Conservation (phyloP, 1,140 invertebrate species). For the Pseudoatta argentina region DNA sequence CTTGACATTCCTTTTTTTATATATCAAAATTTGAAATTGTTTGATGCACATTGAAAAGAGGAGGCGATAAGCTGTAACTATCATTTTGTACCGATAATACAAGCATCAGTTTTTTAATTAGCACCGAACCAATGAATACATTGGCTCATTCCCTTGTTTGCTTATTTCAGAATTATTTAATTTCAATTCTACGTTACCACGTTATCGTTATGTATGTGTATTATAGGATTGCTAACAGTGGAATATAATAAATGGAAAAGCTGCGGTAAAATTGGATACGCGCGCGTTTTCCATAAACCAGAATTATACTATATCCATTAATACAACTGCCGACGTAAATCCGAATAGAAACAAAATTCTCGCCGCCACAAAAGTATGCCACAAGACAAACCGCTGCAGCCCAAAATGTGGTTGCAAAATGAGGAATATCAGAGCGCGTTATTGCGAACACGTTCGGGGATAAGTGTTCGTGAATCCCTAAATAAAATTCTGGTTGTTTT, state of each 20-base stretch:
- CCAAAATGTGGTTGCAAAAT: not conserved
- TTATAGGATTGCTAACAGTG: not conserved
- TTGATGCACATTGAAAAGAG: not conserved
- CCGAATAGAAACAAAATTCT: not conserved
- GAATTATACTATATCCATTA: not conserved
- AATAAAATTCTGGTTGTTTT: not conserved
- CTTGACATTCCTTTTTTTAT: not conserved
- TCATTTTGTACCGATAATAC: not conserved
- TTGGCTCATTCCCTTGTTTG: not conserved
- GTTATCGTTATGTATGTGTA: not conserved
- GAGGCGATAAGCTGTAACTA: not conserved
- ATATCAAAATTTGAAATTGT: not conserved
- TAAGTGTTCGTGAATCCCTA: not conserved
- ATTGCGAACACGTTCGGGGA: not conserved
- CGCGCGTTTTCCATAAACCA: conserved; percentile 16
- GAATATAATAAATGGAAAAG: conserved; percentile 25
- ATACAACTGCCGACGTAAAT: not conserved
- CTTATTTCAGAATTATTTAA: conserved; percentile 23
- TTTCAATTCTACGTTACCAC: not conserved
- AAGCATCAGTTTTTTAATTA: conserved; percentile 33
- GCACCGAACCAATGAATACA: not conserved
- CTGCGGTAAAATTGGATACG: conserved; percentile 14
- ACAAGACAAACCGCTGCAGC: not conserved
- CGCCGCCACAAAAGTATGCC: too few relatives aligned
- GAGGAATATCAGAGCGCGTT: not conserved